These are phyloP conservation scores for Zaprionus kolodkinae DNA, from an alignment of 1,140 invertebrate species.

Conservation along the genomic window DNA sequence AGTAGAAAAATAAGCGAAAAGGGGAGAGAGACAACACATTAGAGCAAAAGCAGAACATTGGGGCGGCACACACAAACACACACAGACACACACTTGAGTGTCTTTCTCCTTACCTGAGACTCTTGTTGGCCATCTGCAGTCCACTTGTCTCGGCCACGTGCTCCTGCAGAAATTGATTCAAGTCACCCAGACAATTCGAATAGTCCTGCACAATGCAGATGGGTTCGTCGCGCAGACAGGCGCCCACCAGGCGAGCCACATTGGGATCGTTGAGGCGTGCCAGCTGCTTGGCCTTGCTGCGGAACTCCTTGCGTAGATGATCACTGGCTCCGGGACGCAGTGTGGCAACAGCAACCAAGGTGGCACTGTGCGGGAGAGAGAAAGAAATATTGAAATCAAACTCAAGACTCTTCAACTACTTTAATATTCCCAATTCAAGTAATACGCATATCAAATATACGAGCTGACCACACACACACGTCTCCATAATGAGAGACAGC, in stretches of 20 bases:
- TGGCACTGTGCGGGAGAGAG: conserved; percentile 77
- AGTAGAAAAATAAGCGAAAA: background rate
- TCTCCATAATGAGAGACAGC: background rate
- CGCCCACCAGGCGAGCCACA: conserved; percentile 91
- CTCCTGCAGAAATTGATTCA: conserved; percentile 91
- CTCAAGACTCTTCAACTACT: too few relatives aligned
- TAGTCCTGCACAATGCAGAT: conserved; percentile 89
- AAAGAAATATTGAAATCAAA: background rate
- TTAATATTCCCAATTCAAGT: too few relatives aligned
- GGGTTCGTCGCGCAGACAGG: conserved; percentile 90
- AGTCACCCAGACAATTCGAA: conserved; percentile 87
- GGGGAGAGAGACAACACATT: conserved; percentile 46
- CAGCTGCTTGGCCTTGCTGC: conserved; percentile 89
- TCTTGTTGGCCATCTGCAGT: conserved; percentile 64
- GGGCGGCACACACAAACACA: conserved; percentile 18
- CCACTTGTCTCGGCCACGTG: conserved; percentile 89
- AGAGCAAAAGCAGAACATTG: conserved; percentile 23
- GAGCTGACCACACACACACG: background rate
- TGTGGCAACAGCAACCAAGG: conserved; percentile 91
- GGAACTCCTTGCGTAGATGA: conserved; percentile 87
- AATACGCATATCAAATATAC: background rate
- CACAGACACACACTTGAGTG: too few relatives aligned
- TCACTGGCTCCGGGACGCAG: conserved; percentile 88
- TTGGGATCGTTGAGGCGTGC: conserved; percentile 91
- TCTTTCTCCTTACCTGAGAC: conserved; percentile 59